Evolutionary conservation across 2,888 invertebrate genomes (phyloP), one percentile per base, ranked within the genome.

Genomic region (Lasiommata megera): DNA sequence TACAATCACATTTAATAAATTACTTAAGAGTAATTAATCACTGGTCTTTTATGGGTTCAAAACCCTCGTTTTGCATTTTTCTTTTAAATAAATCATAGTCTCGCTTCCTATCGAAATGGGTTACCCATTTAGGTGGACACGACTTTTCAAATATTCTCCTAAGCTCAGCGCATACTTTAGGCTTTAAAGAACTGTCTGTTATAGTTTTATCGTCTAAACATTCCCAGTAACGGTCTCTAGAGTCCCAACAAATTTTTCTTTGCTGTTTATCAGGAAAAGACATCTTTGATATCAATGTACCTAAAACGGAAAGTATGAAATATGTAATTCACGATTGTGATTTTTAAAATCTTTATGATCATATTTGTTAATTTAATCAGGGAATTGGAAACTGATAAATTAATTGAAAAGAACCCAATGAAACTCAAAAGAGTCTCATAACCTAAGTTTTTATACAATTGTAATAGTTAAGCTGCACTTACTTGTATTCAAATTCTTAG

Each of bases 21-120:
- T 62, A 67, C 65, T 65, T 66, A 67, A 11, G 51, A 63, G 68
- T 63, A 69, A 67, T 71, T 67, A 82, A 72, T 89, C 73, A 63
- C 74, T 72, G 65, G n/a, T 91, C 88, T 79, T 92, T 92, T 66
- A 95, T 87, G 43, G 97, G 96, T 81, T 97, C 97, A 88, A 94
- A 96, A 84, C 97, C 97, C 72, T 95, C 94, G 74, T 94, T 93
- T 74, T 96, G 95, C 82, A 98, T 94, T 92, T 94, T 95, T 71
- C 95, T 94, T 89, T 97, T 97, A 84, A 96, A 98, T 74, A 95
- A 93, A 73, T 97, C 92, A 84, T 96, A 98, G 70, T 95, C 95
- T 74, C 97, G 91, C 84, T 96, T 97, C 71, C 97, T 93, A 88
- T 98, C 97, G 82, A 98, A 98, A 88, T 98, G 98, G 78, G 96